Base-by-base conservation (phyloP, 2,888 invertebrate species). In the Phalera bucephala region DNA sequence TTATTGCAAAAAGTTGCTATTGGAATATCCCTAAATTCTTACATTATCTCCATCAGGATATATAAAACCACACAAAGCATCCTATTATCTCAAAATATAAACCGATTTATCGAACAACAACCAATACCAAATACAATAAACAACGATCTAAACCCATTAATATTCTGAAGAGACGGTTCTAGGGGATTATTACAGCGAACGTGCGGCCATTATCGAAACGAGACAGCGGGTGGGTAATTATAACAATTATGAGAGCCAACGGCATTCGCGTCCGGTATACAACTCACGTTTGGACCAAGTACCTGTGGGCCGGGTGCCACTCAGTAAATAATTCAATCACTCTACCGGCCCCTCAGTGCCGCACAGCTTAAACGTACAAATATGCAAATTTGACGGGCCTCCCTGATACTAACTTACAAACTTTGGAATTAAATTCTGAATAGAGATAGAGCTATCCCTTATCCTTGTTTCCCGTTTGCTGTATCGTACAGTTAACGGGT, bases 261-360 rank as follows among this genome's bases (percentile, higher is more conserved):
- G 49, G 60, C 64, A 68, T 66, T 61, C 52, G 37, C 51, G 58
- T 55, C 45, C 62, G 51, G 75, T 62, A 81, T 60, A 54, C 79
- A 61, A 50, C 73, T 78, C 82, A 84, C 81, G 80, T 82, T 64
- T 57, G 64, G 52, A 39, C 59, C 36, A 39, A 72, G 69, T 64
- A 60, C 75, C 72, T 54, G 59, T 64, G 72, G 71, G 72, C 64
- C 69, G 52, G 53, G 69, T 60, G 65, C 67, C 76, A 69, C 65
- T 68, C 77, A 70, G 75, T 79, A 75, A 82, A 85, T 85, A 85
- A 86, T 86, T 83, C 80, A 85, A 85, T 85, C 80, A 83, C 71
- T 78, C 78, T 62, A 54, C 49, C 58, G 46, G 52, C 52, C 65
- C 73, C 72, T 45, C 33, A 45, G 63, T 59, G 45, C 55, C 54